Evolutionary conservation across 2,888 invertebrate genomes (phyloP).

Genomic region (Sceliomorpha sp.): DNA sequence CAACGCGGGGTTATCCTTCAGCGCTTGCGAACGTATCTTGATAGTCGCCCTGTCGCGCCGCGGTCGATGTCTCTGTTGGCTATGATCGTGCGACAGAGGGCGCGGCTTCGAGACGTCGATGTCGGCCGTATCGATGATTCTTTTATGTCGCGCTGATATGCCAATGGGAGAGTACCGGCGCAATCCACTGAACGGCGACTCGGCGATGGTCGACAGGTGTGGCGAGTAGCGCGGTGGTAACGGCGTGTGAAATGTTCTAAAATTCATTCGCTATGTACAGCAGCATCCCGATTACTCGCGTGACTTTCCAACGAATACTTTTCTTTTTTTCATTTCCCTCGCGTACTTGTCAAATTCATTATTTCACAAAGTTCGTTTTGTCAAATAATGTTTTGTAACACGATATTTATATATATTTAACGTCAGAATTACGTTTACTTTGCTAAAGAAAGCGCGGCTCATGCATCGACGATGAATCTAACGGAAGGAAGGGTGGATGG

Average conservation of each 20-base stretch:
- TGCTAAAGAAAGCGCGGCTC: too few species aligned
- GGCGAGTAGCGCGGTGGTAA: constrained; percentile 84
- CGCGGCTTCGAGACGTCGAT: constrained; percentile 88
- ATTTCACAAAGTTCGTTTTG: too few species aligned
- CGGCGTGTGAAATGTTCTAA: constrained; percentile 69
- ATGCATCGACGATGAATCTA: too few species aligned
- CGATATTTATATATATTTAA: too few species aligned
- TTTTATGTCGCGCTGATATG: constrained; percentile 83
- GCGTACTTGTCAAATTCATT: too few species aligned
- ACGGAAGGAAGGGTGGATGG: too few species aligned
- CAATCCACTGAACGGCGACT: constrained; percentile 79
- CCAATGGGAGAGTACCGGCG: constrained; percentile 71
- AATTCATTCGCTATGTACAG: constrained; percentile 30
- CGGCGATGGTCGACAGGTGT: constrained; percentile 87
- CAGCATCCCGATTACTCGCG: neutral
- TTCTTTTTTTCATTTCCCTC: constrained; percentile 1
- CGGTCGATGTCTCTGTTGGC: constrained; percentile 64
- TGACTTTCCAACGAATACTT: constrained; percentile 1
- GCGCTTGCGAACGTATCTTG: constrained; percentile 77
- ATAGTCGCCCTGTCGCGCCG: constrained; percentile 73
- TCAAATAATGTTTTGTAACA: too few species aligned
- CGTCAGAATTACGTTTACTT: too few species aligned
- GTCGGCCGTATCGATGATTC: constrained; percentile 89
- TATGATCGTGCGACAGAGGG: constrained; percentile 58
- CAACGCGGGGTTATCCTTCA: constrained; percentile 78